These are phyloP conservation scores for Sebastiscus albofasciatus DNA, from an alignment of 2,797 vertebrate genomes.

Conservation along the genomic window DNA sequence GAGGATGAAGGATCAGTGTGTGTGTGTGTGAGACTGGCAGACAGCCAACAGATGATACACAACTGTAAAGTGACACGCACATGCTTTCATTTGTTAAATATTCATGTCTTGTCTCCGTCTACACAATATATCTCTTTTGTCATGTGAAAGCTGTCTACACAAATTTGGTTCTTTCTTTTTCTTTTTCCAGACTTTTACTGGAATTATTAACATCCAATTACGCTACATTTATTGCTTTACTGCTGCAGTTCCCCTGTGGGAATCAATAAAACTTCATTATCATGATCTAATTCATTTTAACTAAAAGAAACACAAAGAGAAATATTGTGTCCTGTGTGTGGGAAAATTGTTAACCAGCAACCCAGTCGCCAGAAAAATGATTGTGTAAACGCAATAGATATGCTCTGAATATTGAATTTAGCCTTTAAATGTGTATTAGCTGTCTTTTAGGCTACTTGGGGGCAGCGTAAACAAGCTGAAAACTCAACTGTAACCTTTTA, in stretches of 20 bases:
- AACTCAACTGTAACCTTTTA: too few species aligned
- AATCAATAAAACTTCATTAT: not conserved
- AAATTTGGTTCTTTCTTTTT: not conserved
- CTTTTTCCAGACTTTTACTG: not conserved
- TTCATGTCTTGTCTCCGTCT: not conserved
- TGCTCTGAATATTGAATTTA: not conserved
- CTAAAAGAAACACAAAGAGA: not conserved
- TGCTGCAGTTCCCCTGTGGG: not conserved
- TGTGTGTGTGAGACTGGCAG: constrained; percentile 1
- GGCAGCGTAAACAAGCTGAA: not conserved
- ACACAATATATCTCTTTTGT: not conserved
- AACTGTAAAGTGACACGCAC: constrained; percentile 21
- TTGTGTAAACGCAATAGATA: too few species aligned
- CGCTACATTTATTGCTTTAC: not conserved
- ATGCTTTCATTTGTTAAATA: not conserved
- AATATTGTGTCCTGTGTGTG: not conserved
- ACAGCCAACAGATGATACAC: constrained; percentile 5
- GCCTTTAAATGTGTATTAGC: not conserved
- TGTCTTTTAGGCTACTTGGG: not conserved
- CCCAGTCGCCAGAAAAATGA: too few species aligned
- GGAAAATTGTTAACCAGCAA: not conserved
- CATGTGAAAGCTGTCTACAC: not conserved
- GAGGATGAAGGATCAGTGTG: constrained; percentile 4
- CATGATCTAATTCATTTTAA: not conserved
- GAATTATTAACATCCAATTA: not conserved